Conservation (phyloP, 2,797 vertebrate species). For the Borostomias antarcticus region DNA sequence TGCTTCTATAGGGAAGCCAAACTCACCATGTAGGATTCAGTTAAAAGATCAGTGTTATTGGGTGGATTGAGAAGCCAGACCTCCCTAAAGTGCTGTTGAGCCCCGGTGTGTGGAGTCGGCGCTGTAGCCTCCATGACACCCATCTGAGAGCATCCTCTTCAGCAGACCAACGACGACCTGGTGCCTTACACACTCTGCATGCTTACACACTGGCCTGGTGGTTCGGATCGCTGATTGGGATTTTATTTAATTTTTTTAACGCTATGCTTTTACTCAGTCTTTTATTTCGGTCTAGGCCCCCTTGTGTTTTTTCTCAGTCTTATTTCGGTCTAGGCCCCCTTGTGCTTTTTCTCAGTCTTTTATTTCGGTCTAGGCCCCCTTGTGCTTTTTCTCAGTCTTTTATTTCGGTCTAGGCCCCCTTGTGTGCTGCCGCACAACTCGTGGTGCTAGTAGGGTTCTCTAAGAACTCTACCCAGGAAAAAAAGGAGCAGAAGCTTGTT, state of each 20-base stretch:
- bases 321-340: slow-evolving; percentile 71
- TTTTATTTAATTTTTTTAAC: slow-evolving; percentile 47
- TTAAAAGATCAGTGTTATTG: slow-evolving; percentile 68
- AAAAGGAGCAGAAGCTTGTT: slow-evolving; percentile 56
- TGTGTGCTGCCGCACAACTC: slow-evolving; percentile 66
- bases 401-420: slow-evolving; percentile 71
- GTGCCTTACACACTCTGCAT: slow-evolving; percentile 85
- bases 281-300: too few species aligned
- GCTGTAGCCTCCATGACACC: slow-evolving; percentile 64
- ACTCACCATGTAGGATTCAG: slow-evolving; percentile 72
- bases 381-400: slow-evolving; percentile 57
- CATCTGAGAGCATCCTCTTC: slow-evolving; percentile 79
- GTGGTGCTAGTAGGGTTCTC: slow-evolving; percentile 71
- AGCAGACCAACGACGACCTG: slow-evolving; percentile 81
- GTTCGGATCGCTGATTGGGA: slow-evolving; percentile 80
- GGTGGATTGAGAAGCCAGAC: slow-evolving; percentile 77
- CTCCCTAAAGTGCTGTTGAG: slow-evolving; percentile 74
- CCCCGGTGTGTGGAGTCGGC: slow-evolving; percentile 74
- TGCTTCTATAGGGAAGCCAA: too few species aligned
- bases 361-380: too few species aligned
- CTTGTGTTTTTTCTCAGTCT: slow-evolving; percentile 52
- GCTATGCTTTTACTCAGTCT: slow-evolving; percentile 16
- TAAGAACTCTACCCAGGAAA: slow-evolving; percentile 43
- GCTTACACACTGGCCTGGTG: slow-evolving; percentile 85
- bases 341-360: slow-evolving; percentile 17